Conservation (phyloP, 1,140 invertebrate genomes). For the Saccostrea echinata region DNA sequence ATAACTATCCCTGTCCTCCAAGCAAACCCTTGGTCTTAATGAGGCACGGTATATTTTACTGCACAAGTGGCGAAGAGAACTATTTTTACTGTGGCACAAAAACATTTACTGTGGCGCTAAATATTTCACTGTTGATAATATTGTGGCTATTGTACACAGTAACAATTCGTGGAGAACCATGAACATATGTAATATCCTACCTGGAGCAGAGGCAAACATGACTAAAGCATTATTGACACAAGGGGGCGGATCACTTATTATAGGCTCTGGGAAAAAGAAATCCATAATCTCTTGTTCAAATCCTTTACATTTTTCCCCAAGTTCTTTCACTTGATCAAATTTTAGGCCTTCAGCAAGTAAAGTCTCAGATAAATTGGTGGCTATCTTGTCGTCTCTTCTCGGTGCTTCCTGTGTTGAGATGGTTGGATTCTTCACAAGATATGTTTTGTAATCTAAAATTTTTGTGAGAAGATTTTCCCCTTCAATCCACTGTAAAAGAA, state of each 20-base stretch:
- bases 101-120: too few relatives aligned
- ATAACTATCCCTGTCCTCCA: too few relatives aligned
- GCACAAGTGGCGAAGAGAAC: too few relatives aligned
- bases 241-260: neutral
- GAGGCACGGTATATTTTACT: too few relatives aligned
- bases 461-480: neutral
- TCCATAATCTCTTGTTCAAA: neutral
- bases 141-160: too few relatives aligned
- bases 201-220: constrained; percentile 15
- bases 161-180: too few relatives aligned
- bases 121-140: too few relatives aligned
- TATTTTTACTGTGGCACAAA: too few relatives aligned
- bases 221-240: neutral
- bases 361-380: neutral
- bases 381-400: neutral
- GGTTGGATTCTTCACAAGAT: neutral
- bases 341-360: neutral
- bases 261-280: constrained; percentile 13
- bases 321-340: neutral
- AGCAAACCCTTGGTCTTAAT: too few relatives aligned
- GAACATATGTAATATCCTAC: neutral
- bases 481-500: neutral
- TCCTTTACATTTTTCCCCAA: neutral
- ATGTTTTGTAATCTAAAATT: neutral
- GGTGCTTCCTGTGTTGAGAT: neutral